These are phyloP conservation scores for Danio tinwini DNA, from an alignment of 2,797 vertebrate species.

Conservation along the genomic window DNA sequence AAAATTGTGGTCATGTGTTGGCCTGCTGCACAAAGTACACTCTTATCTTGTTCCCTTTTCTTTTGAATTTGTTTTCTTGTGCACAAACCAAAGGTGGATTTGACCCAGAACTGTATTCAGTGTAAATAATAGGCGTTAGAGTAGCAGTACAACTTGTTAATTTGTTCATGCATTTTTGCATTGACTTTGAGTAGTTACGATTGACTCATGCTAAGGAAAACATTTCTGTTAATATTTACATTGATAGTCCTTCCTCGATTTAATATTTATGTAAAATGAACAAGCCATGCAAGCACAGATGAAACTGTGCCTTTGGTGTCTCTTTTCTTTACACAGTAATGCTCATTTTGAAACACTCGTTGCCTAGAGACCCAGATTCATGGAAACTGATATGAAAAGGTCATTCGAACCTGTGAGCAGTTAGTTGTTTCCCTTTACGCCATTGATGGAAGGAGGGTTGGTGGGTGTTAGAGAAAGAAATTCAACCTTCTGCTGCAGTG, in stretches of 20 bases:
- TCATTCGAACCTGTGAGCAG: conserved; percentile 9
- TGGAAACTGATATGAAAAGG: conserved; percentile 21
- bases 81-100: background rate
- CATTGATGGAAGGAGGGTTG: background rate
- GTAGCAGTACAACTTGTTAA: background rate
- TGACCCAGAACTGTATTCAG: background rate
- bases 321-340: conserved; percentile 48
- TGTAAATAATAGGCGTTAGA: background rate
- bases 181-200: too few relatives aligned
- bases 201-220: background rate
- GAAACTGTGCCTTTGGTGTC: conserved; percentile 44
- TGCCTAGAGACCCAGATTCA: conserved; percentile 69
- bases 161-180: background rate
- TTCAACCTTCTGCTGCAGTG: conserved; percentile 12
- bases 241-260: conserved; percentile 19
- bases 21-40: background rate
- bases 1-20: conserved; percentile 6
- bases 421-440: conserved; percentile 10
- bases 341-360: conserved; percentile 53
- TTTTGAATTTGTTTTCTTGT: background rate
- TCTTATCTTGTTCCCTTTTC: conserved; percentile 24
- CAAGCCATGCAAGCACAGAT: conserved; percentile 39
- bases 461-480: conserved; percentile 12
- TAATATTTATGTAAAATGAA: conserved; percentile 1
- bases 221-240: background rate